phyloP scores from a whole-genome alignment of 2,888 invertebrate species.

The Tenthredo amoena region DNA sequence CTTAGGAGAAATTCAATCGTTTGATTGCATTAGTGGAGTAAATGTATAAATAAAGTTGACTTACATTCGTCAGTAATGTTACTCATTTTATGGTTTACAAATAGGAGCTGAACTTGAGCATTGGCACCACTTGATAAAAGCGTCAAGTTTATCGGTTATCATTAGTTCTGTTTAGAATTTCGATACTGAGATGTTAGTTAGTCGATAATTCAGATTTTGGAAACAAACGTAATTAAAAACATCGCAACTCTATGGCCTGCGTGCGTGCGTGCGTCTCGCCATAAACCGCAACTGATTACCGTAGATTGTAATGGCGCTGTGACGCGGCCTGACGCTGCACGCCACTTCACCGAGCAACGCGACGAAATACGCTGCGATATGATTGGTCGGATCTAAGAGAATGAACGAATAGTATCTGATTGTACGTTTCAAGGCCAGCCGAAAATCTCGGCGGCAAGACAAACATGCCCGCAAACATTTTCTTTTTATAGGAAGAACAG shows the following conservation, averaged over 20 bases:
- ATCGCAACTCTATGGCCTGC: not conserved
- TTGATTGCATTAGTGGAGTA: not conserved
- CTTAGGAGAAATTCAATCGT: not conserved
- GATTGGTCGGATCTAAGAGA: no score
- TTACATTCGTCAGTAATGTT: slow-evolving; percentile 31
- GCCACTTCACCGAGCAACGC: no score
- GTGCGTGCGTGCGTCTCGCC: not conserved
- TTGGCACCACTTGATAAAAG: not conserved
- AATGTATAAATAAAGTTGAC: not conserved
- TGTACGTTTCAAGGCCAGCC: no score
- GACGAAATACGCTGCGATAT: no score
- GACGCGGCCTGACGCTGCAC: not conserved
- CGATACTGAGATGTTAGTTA: not conserved
- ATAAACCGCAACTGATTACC: not conserved
- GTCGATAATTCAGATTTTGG: not conserved
- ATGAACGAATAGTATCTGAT: no score
- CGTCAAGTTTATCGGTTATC: not conserved
- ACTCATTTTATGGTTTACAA: slow-evolving; percentile 3
- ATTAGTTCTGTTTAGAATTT: not conserved
- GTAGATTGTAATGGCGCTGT: not conserved
- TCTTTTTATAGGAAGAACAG: not conserved
- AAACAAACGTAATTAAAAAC: not conserved
- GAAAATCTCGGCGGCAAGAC: not conserved
- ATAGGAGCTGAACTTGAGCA: not conserved
- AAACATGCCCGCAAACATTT: not conserved